Evolutionary conservation across 2,113 vertebrate genomes (phyloP).

Genomic region (Caretta caretta): DNA sequence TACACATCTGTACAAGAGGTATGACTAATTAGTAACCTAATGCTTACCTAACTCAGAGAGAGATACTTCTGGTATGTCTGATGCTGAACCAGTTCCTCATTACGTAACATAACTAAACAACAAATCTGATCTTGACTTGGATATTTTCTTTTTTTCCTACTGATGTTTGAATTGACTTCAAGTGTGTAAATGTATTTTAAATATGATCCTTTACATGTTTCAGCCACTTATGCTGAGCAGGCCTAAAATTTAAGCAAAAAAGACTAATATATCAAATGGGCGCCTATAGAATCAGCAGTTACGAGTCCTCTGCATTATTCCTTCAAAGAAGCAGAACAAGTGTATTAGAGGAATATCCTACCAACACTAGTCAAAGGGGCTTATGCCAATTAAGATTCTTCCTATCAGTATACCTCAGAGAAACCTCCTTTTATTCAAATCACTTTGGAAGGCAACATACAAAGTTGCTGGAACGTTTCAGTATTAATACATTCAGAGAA

Average conservation of each 20-base stretch:
- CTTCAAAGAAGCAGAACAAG: neutral
- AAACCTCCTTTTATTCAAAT: neutral
- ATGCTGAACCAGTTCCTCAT: neutral
- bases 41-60: neutral
- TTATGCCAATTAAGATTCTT: neutral
- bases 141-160: neutral
- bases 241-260: neutral
- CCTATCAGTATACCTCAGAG: neutral
- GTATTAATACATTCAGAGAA: neutral
- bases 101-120: neutral
- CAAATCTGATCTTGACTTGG: neutral
- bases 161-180: neutral
- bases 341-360: conserved; percentile 22
- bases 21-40: neutral
- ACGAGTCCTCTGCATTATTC: conserved; percentile 14
- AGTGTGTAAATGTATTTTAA: neutral
- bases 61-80: neutral
- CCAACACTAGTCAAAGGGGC: neutral
- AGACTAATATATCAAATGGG: conserved; percentile 12
- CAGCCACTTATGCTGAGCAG: neutral
- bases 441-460: rapidly evolving
- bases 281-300: conserved; percentile 15
- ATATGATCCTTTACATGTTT: rapidly evolving
- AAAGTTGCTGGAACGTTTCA: neutral
- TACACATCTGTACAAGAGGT: neutral